A percentile compares a stretch with the other conserved stretches of the same genome.
These are phyloP conservation scores for Stenotaenia linearis DNA, from an alignment of 2,888 invertebrate genomes.

Conservation along the genomic window DNA sequence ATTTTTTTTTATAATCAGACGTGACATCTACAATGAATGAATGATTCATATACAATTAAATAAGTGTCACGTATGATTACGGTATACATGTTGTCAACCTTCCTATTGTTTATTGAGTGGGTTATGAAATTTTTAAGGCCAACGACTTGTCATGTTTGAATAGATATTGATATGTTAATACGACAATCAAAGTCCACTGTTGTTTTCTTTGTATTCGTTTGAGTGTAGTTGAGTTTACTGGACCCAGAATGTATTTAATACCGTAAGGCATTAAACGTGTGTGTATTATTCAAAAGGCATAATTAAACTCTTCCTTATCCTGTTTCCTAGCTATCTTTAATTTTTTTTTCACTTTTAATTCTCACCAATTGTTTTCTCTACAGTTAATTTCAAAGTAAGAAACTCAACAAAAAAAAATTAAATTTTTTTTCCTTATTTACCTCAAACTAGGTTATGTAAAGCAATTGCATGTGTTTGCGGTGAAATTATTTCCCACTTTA, in stretches of 20 bases:
- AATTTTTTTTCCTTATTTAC: not conserved
- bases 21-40: not conserved
- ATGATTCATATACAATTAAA: not conserved
- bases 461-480: not conserved
- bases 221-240: not conserved
- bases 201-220: not conserved
- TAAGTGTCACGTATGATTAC: not conserved
- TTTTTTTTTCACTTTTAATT: constrained; percentile 9
- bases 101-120: not conserved
- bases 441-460: not conserved
- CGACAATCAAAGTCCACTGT: not conserved
- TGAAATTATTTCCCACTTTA: constrained; percentile 12
- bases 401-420: not conserved
- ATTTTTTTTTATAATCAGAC: not conserved
- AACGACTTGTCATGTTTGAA: not conserved
- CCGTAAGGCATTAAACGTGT: not conserved
- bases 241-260: not conserved
- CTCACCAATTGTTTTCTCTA: not conserved
- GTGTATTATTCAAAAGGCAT: not conserved
- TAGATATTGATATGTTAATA: not conserved
- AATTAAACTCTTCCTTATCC: not conserved
- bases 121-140: not conserved
- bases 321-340: not conserved
- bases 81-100: not conserved
- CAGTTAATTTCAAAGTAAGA: not conserved